phyloP scores from a whole-genome alignment of 2,888 invertebrate species.

The Chouioia cunea region DNA sequence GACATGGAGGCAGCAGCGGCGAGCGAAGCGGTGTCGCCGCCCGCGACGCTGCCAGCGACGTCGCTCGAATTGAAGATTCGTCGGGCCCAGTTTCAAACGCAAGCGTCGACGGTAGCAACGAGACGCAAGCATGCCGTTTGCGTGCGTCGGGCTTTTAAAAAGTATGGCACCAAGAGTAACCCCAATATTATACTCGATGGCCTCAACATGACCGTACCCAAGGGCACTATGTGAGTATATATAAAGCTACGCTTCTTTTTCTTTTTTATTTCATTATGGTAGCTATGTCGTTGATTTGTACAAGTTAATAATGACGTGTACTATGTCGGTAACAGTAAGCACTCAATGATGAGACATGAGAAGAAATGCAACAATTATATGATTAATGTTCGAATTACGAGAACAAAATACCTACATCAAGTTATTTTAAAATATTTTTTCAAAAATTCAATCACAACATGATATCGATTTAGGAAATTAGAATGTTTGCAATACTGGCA shows the following conservation, averaged over 20 bases:
- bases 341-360: too few relatives aligned
- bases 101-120: slow-evolving; percentile 79
- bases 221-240: slow-evolving; percentile 84
- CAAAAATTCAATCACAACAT: too few relatives aligned
- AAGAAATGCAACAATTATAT: too few relatives aligned
- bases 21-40: slow-evolving; percentile 54
- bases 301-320: too few relatives aligned
- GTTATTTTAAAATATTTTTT: too few relatives aligned
- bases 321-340: too few relatives aligned
- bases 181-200: slow-evolving; percentile 88
- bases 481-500: too few relatives aligned
- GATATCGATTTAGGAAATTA: too few relatives aligned
- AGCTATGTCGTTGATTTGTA: background rate
- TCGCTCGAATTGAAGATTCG: slow-evolving; percentile 71
- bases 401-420: too few relatives aligned
- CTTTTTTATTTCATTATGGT: background rate
- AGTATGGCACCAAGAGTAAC: slow-evolving; percentile 83
- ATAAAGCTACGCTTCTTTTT: background rate
- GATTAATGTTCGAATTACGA: too few relatives aligned
- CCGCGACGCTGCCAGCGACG: slow-evolving; percentile 51
- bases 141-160: slow-evolving; percentile 85
- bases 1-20: slow-evolving; percentile 39
- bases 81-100: slow-evolving; percentile 73
- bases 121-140: slow-evolving; percentile 86
- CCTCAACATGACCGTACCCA: slow-evolving; percentile 92